phyloP scores from a whole-genome alignment of 2,797 vertebrate genomes.

The Macropus fuliginosus region DNA sequence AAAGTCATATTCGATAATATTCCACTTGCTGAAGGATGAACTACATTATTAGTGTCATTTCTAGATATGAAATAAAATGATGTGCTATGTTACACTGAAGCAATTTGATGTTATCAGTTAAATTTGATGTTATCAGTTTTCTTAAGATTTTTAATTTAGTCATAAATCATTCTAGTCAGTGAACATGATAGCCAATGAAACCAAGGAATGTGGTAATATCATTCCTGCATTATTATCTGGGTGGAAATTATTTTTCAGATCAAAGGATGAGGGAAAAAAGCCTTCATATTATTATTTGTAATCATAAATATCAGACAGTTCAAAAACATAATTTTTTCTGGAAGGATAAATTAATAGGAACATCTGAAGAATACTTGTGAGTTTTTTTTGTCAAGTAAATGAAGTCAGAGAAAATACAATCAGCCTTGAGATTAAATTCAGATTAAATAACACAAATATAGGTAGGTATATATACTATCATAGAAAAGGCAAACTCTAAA shows the following conservation, averaged over 20 bases:
- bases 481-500: constrained; percentile 54
- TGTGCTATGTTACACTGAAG: constrained; percentile 8
- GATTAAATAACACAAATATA: constrained; percentile 55
- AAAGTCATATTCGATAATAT: neutral
- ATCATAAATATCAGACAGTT: constrained; percentile 60
- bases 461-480: constrained; percentile 32
- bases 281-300: constrained; percentile 31
- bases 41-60: neutral
- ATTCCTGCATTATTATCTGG: neutral
- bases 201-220: constrained; percentile 22
- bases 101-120: neutral
- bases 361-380: constrained; percentile 29
- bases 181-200: constrained; percentile 19
- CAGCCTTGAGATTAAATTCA: constrained; percentile 60
- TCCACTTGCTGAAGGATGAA: neutral
- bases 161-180: neutral
- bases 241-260: constrained; percentile 23
- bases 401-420: constrained; percentile 44
- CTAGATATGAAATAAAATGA: neutral
- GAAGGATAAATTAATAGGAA: constrained; percentile 59
- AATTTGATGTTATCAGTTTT: neutral
- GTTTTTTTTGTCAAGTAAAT: constrained; percentile 41
- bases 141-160: constrained; percentile 30
- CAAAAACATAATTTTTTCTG: constrained; percentile 60
- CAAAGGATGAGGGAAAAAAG: constrained; percentile 45